Conservation (phyloP, 2,888 invertebrate species). For the Xestia xanthographa region DNA sequence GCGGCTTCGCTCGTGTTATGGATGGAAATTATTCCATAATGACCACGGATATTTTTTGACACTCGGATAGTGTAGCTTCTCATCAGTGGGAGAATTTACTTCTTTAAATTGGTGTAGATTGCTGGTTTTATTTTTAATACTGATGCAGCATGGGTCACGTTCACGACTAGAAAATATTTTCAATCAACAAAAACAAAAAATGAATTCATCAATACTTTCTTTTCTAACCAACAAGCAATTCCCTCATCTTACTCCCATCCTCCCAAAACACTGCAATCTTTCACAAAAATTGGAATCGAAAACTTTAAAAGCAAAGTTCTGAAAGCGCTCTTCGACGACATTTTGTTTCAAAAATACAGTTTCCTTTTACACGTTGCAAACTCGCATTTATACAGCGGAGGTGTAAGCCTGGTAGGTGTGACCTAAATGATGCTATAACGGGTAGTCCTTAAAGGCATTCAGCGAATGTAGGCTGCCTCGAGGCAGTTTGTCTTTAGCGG, state of each 20-base stretch:
- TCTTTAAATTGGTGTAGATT: background rate
- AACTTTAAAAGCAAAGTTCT: slow-evolving; percentile 44
- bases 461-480: slow-evolving; percentile 69
- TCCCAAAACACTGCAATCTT: background rate
- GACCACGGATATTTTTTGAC: background rate
- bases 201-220: slow-evolving; percentile 1
- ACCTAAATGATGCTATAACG: slow-evolving; percentile 76
- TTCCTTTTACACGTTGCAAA: slow-evolving; percentile 45
- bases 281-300: slow-evolving; percentile 40
- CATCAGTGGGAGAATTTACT: background rate
- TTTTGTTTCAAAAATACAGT: slow-evolving; percentile 47
- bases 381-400: slow-evolving; percentile 42
- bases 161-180: background rate
- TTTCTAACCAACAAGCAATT: slow-evolving; percentile 8
- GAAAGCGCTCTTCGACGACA: slow-evolving; percentile 46
- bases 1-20: background rate
- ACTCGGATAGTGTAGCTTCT: background rate
- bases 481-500: slow-evolving; percentile 58
- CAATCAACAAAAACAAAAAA: too few relatives aligned
- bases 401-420: slow-evolving; percentile 66
- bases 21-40: background rate
- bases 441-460: slow-evolving; percentile 76
- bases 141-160: background rate
- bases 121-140: background rate
- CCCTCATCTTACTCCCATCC: background rate